These are phyloP conservation scores for Brachystomella parvula DNA, from an alignment of 1,140 invertebrate genomes.

Conservation along the genomic window DNA sequence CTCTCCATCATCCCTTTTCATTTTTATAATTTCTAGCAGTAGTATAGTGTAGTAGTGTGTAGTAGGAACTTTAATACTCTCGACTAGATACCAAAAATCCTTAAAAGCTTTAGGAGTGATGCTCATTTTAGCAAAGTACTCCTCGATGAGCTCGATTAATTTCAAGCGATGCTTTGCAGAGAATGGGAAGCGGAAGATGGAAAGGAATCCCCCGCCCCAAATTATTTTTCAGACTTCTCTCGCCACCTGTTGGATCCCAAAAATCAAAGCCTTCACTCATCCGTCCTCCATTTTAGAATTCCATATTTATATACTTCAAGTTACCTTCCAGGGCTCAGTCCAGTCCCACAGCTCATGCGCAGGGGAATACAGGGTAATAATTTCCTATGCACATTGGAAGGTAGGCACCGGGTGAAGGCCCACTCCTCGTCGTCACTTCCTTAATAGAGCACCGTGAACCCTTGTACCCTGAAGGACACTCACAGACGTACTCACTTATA, in stretches of 20 bases:
- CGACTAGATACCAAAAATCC: too few species aligned
- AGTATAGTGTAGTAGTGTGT: too few species aligned
- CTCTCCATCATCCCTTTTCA: too few species aligned
- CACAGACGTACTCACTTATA: slow-evolving; percentile 37
- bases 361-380: not conserved
- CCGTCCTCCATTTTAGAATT: not conserved
- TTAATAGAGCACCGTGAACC: slow-evolving; percentile 7
- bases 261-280: not conserved
- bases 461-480: slow-evolving; percentile 21
- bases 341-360: not conserved
- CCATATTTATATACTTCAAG: not conserved
- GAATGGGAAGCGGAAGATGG: not conserved
- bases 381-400: not conserved
- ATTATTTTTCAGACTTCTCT: slow-evolving; percentile 1
- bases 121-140: not conserved
- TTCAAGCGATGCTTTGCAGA: not conserved
- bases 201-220: not conserved
- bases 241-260: not conserved
- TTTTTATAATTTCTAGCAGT: not conserved
- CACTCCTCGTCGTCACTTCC: slow-evolving; percentile 1
- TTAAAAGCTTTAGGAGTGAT: too few species aligned
- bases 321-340: not conserved
- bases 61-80: too few species aligned
- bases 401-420: not conserved
- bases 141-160: not conserved